Evolutionary conservation across 2,113 vertebrate species (phyloP).

Genomic region (Chrysochloris asiatica): DNA sequence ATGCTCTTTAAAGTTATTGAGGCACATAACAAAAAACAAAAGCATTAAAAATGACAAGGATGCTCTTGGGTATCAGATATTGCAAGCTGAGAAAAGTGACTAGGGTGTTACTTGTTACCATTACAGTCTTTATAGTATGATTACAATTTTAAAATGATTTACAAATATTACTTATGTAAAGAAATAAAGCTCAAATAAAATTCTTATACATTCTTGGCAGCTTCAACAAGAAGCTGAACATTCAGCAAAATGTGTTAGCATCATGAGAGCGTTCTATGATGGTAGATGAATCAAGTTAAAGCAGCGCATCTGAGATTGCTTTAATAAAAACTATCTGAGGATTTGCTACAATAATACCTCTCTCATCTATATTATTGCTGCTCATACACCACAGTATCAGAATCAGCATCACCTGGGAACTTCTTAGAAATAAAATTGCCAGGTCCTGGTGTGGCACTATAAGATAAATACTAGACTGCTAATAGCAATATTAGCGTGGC

Average conservation of each 20-base stretch:
- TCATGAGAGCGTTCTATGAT: neutral
- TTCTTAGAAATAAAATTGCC: too few species aligned
- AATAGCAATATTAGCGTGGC: too few species aligned
- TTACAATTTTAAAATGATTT: neutral
- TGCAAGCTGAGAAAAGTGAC: neutral
- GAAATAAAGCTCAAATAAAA: neutral
- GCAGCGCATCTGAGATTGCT: neutral
- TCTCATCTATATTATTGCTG: neutral
- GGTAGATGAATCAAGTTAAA: neutral
- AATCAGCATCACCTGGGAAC: neutral
- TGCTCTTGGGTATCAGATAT: neutral
- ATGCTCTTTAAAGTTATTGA: neutral
- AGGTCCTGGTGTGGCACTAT: too few species aligned
- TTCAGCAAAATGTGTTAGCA: neutral
- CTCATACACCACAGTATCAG: neutral
- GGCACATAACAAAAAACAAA: neutral
- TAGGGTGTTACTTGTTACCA: neutral
- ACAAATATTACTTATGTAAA: neutral
- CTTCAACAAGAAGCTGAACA: too few species aligned
- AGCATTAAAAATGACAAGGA: neutral
- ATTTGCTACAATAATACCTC: neutral
- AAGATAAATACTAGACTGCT: too few species aligned
- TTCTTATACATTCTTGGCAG: neutral
- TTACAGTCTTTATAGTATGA: neutral
- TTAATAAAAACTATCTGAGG: neutral